A percentile compares a stretch with the other conserved stretches of the same genome.
These are phyloP conservation scores for Bellardia pandia DNA, from an alignment of 2,888 invertebrate genomes.

Conservation along the genomic window DNA sequence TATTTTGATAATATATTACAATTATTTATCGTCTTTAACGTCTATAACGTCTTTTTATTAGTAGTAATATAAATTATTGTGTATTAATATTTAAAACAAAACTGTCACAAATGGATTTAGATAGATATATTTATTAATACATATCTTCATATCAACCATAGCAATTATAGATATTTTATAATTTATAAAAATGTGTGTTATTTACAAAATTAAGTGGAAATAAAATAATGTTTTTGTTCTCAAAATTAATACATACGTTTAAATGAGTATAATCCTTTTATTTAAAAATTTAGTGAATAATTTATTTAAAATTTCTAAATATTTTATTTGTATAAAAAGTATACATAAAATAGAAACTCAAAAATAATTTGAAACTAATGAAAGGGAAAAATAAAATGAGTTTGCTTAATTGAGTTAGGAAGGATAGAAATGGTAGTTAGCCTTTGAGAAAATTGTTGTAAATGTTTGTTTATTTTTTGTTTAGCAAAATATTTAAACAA, in stretches of 20 bases:
- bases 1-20: too few species aligned
- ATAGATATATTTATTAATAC: neutral
- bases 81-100: neutral
- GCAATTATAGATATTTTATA: neutral
- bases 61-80: neutral
- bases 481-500: slow-evolving; percentile 70
- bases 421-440: neutral
- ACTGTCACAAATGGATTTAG: slow-evolving; percentile 48
- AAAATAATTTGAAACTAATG: neutral
- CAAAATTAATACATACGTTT: neutral
- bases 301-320: neutral
- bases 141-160: too few species aligned
- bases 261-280: slow-evolving; percentile 13
- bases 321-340: neutral
- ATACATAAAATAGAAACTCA: too few species aligned
- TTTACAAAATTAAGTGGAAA: slow-evolving; percentile 21
- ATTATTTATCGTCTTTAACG: too few species aligned
- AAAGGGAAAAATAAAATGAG: neutral
- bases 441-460: slow-evolving; percentile 52
- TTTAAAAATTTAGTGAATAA: slow-evolving; percentile 12
- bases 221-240: too few species aligned
- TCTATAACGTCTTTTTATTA: too few species aligned
- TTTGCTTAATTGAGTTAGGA: neutral
- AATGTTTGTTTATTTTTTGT: slow-evolving; percentile 57
- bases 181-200: neutral